These are phyloP conservation scores for Proteles cristata DNA, from an alignment of 2,113 vertebrate genomes.

Conservation along the genomic window DNA sequence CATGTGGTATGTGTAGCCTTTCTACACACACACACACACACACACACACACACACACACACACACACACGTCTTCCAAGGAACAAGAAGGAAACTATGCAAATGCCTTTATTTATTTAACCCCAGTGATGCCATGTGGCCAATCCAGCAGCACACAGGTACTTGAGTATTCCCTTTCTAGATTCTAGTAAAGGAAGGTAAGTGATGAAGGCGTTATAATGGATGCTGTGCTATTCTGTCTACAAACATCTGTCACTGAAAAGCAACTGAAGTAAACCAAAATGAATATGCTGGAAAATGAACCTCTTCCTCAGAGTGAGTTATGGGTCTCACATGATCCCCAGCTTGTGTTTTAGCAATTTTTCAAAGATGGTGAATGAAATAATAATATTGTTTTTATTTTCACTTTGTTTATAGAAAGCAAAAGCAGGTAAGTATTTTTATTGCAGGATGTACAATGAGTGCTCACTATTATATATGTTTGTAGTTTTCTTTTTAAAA, in stretches of 20 bases:
- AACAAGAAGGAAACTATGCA: neutral
- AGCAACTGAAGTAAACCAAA: neutral
- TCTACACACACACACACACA: too few species aligned
- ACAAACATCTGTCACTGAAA: neutral
- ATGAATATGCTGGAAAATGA: neutral
- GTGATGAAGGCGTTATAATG: neutral
- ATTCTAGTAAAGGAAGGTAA: neutral
- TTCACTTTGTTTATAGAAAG: neutral
- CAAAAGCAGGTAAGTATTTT: neutral
- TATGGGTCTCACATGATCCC: neutral
- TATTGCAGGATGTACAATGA: neutral
- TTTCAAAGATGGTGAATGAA: neutral
- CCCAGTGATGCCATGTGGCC: neutral
- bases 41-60: too few species aligned
- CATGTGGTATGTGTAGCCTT: neutral
- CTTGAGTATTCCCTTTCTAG: neutral
- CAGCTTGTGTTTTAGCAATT: neutral
- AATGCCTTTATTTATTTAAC: neutral
- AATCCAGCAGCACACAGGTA: neutral
- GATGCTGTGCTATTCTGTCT: neutral
- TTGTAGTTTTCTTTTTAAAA: neutral
- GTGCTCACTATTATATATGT: neutral
- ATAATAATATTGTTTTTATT: neutral
- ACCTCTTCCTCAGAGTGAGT: neutral
- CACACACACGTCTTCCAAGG: neutral